Percentiles rank a stretch among this genome's conserved stretches.
Evolutionary conservation across 2,888 invertebrate genomes (phyloP).

Genomic region (Itoplectis maculator): DNA sequence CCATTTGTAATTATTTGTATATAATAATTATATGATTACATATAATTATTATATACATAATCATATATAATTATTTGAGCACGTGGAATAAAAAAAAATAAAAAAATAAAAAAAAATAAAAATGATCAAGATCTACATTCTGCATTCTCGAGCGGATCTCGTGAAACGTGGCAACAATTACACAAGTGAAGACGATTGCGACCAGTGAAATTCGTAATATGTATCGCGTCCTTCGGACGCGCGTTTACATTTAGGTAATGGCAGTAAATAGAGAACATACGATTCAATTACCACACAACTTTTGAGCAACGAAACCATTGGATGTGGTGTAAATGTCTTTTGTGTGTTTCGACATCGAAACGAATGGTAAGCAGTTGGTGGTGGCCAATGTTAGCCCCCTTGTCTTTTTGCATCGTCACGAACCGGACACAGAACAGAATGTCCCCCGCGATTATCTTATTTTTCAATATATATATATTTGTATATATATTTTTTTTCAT

Average conservation of each 20-base stretch:
- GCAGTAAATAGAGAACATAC: conserved; percentile 73
- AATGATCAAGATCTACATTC: conserved; percentile 2
- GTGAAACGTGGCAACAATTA: conserved; percentile 27
- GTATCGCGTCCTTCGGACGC: conserved; percentile 51
- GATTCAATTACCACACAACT: conserved; percentile 64
- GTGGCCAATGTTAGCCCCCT: conserved; percentile 41
- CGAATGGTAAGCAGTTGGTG: conserved; percentile 45
- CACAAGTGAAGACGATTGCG: conserved; percentile 45
- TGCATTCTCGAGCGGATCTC: conserved; percentile 18
- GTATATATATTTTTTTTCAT: not conserved
- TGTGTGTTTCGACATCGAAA: conserved; percentile 35
- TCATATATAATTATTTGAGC: conserved; percentile 57
- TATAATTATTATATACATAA: no score
- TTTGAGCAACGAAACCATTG: conserved; percentile 73
- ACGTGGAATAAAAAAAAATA: conserved; percentile 38
- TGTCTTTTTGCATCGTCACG: not conserved
- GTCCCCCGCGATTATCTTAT: conserved; percentile 5
- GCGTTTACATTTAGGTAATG: conserved; percentile 70
- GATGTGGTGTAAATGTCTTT: conserved; percentile 42
- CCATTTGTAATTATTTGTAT: conserved; percentile 47
- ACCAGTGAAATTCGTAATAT: conserved; percentile 53
- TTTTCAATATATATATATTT: not conserved
- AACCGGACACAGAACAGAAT: conserved; percentile 9
- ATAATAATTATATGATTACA: no score
- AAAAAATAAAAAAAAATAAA: conserved; percentile 6